These are phyloP conservation scores for Protobothrops mucrosquamatus DNA, from an alignment of 2,113 vertebrate genomes.

Conservation along the genomic window DNA sequence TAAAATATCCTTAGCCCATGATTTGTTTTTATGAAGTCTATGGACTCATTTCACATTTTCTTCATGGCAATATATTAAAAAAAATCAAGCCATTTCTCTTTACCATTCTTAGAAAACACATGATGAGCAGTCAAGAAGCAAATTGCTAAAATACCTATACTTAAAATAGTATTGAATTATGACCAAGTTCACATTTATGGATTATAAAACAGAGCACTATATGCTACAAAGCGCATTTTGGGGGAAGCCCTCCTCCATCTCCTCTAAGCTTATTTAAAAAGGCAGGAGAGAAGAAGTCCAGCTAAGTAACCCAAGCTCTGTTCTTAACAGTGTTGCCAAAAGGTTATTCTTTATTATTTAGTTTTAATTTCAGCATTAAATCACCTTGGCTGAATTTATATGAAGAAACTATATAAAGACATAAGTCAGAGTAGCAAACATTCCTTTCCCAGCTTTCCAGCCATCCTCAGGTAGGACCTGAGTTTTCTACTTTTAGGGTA, in stretches of 20 bases:
- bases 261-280: background rate
- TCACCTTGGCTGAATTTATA: background rate
- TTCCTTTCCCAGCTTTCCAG: background rate
- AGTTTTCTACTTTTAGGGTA: background rate
- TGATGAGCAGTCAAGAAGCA: background rate
- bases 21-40: background rate
- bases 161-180: background rate
- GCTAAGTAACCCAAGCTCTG: background rate
- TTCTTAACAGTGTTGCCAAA: background rate
- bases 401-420: background rate
- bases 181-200: background rate
- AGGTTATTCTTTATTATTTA: background rate
- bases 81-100: background rate
- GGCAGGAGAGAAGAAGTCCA: background rate
- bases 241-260: background rate
- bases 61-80: background rate
- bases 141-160: background rate
- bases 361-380: background rate
- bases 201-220: background rate
- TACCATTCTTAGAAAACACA: background rate
- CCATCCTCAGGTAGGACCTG: background rate
- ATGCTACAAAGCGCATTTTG: background rate
- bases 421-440: background rate
- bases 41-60: background rate
- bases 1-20: background rate